Conservation (phyloP, 2,113 vertebrate genomes). For the Isichthys henryi region DNA sequence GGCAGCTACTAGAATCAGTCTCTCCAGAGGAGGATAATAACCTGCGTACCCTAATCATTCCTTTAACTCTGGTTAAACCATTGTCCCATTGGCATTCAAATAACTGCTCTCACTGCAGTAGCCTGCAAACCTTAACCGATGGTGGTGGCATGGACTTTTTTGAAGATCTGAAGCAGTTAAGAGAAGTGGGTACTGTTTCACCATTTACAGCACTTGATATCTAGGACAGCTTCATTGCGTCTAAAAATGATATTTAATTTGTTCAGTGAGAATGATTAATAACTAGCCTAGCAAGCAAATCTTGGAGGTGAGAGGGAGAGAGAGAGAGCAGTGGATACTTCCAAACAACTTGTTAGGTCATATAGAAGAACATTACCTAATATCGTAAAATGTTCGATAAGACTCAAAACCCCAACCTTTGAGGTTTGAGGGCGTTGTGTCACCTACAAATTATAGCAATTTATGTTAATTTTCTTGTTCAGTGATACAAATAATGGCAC, state of each 20-base stretch:
- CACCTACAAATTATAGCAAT: background rate
- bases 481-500: background rate
- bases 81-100: background rate
- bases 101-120: background rate
- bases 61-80: conserved; percentile 42
- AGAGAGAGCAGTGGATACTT: background rate
- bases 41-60: background rate
- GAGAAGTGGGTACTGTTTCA: conserved; percentile 5
- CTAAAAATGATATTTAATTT: background rate
- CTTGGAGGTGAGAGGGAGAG: background rate
- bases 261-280: background rate
- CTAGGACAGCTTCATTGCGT: background rate
- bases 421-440: background rate
- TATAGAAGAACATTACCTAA: background rate
- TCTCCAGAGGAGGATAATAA: background rate
- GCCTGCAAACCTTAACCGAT: background rate
- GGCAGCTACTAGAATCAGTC: background rate
- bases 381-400: background rate
- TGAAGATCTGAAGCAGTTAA: background rate
- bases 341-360: background rate
- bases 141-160: background rate
- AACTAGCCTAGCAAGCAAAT: background rate
- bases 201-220: background rate
- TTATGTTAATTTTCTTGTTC: background rate
- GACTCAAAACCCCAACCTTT: background rate